Percentiles rank a stretch among this genome's conserved stretches.
These are phyloP conservation scores for Heliornis fulica DNA, from an alignment of 2,113 vertebrate species.

Conservation along the genomic window DNA sequence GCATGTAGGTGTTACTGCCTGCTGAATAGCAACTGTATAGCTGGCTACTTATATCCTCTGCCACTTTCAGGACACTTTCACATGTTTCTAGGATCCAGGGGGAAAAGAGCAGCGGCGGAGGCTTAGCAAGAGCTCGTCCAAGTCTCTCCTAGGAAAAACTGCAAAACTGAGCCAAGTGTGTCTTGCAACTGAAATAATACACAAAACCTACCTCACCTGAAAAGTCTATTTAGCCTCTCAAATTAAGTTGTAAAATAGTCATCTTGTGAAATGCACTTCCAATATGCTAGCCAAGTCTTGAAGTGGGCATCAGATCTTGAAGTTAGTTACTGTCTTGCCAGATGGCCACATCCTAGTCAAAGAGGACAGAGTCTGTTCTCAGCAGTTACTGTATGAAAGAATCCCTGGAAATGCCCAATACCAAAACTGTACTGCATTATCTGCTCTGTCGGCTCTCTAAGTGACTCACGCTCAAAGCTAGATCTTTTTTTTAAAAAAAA, in stretches of 20 bases:
- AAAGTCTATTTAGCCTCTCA: not conserved
- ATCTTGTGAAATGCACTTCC: not conserved
- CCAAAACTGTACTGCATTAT: not conserved
- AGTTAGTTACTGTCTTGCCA: not conserved
- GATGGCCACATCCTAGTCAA: not conserved
- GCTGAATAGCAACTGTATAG: not conserved
- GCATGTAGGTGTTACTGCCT: not conserved
- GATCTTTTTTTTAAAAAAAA: not conserved
- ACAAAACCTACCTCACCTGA: not conserved
- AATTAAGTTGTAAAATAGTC: conserved; percentile 1
- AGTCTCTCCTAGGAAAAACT: conserved; percentile 15
- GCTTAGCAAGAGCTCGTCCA: conserved; percentile 6
- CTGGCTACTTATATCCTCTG: not conserved
- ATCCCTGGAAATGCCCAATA: not conserved
- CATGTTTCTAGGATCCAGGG: not conserved
- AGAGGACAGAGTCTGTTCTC: not conserved
- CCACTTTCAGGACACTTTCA: not conserved
- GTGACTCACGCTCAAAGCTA: not conserved
- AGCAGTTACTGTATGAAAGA: not conserved
- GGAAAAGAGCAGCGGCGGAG: not conserved
- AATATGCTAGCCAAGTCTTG: not conserved
- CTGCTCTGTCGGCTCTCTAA: conserved; percentile 8
- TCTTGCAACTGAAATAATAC: not conserved
- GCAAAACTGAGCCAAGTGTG: not conserved
- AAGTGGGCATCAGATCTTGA: not conserved